Evolutionary conservation across 2,113 vertebrate genomes (phyloP).

Genomic region (Eudyptes chrysolophus): DNA sequence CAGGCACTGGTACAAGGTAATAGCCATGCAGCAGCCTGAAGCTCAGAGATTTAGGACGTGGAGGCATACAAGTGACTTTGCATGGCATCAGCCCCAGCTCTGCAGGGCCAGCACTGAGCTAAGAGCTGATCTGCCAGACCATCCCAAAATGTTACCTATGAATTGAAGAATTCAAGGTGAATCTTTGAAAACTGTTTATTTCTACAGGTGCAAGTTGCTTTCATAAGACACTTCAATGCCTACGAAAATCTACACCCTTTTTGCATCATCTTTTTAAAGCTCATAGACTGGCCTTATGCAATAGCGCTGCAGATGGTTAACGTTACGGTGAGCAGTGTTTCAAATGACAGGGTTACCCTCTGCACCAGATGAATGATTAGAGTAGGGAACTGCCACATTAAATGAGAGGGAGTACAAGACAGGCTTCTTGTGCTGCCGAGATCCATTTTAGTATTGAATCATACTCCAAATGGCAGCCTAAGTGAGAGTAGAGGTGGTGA

Average conservation of each 20-base stretch:
- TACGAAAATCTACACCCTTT: background rate
- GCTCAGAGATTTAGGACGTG: fast-evolving
- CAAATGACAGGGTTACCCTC: background rate
- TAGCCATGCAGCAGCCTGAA: background rate
- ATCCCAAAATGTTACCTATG: background rate
- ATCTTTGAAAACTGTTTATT: background rate
- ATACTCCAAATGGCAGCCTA: background rate
- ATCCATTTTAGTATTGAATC: background rate
- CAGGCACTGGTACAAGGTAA: background rate
- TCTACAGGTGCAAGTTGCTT: background rate
- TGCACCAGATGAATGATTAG: background rate
- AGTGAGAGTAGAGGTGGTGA: slow-evolving; percentile 10
- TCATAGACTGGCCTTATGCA: background rate
- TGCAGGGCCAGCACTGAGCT: background rate
- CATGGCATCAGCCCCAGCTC: background rate
- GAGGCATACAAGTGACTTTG: background rate
- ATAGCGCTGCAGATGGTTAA: background rate
- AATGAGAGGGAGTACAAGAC: background rate
- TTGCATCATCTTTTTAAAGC: background rate
- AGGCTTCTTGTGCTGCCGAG: background rate
- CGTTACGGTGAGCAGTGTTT: fast-evolving
- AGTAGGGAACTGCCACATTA: background rate
- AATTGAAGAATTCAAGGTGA: background rate
- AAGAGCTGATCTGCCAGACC: background rate
- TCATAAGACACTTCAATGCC: background rate